Evolutionary conservation across 2,113 vertebrate species (phyloP), one percentile per base, ranked within the genome.

Genomic region (Accipiter virgatus): DNA sequence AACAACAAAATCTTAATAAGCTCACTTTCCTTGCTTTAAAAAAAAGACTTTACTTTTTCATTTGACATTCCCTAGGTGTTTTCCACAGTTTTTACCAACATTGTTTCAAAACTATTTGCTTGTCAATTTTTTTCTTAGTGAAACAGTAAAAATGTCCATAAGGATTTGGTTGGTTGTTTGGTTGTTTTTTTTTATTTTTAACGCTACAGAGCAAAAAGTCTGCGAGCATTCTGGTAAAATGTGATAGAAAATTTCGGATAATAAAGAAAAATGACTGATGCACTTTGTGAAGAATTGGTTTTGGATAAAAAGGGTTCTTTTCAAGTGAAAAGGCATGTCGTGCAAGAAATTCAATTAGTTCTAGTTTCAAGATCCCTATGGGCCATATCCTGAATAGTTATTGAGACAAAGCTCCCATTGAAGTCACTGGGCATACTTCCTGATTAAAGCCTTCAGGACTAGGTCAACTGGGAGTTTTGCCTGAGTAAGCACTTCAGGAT

Each of bases 401-500:
- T 90, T 96, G 96, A 96, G 95, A 96, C 96, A 96, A 96, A 97
- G 96, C 94, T 96, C 78, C 95, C 91, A 96, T 95, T 96, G 97
- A 97, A 96, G 94, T 96, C 89, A 88, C 52, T 96, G 96, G 95
- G 96, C 96, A 96, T 95, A 95, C 95, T 97, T 95, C 95, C 93
- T 97, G 97, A 97, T 97, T 95, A 96, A 97, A 97, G 93, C 86
- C 93, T 95, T 93, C 95, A 96, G 96, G 95, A 96, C 95, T 93
- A 93, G 94, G 95, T 95, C 96, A 97, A 96, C 94, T 94, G 96
- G 96, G 95, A 96, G 88, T 93, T 93, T 97, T 97, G 96, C 94
- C 97, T 97, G 96, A 96, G 97, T 97, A 97, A 97, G 95, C 95
- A 95, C 96, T 97, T 94, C 90, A 93, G 95, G 93, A 96, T 93